phyloP scores from a whole-genome alignment of 2,888 invertebrate species.

The Pandemis cinnamomeana region DNA sequence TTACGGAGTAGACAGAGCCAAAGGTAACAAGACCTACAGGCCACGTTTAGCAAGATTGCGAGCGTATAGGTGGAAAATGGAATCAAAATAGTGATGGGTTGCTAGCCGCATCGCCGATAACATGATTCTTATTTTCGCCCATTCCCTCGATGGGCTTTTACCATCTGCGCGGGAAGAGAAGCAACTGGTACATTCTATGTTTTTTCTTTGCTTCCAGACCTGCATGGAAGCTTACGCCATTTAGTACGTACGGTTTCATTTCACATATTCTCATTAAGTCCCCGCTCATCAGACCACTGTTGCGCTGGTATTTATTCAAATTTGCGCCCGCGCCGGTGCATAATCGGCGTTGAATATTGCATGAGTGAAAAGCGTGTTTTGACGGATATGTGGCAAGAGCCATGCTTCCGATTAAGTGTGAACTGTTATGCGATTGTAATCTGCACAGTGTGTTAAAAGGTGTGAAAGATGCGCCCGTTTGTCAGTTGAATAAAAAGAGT shows the following conservation, averaged over 20 bases:
- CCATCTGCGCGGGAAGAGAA: too few species aligned
- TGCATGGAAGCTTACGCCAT: not conserved
- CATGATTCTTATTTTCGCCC: too few species aligned
- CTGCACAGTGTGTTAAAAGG: not conserved
- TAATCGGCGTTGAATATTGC: constrained; percentile 55
- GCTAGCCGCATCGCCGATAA: too few species aligned
- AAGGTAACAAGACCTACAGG: too few species aligned
- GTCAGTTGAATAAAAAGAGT: not conserved
- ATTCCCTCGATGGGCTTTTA: too few species aligned
- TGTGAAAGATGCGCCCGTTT: not conserved
- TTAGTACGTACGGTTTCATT: not conserved
- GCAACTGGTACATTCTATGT: too few species aligned
- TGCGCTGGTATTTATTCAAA: constrained; percentile 43
- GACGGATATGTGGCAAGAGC: constrained; percentile 34
- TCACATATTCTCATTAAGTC: constrained; percentile 7
- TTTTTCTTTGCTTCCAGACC: not conserved
- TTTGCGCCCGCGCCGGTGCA: constrained; percentile 29
- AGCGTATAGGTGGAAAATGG: too few species aligned
- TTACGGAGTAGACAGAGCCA: too few species aligned
- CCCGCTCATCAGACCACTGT: constrained; percentile 13
- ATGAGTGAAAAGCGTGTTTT: constrained; percentile 56
- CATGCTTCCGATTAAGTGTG: constrained; percentile 19
- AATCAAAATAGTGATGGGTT: too few species aligned
- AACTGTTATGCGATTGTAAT: constrained; percentile 1
- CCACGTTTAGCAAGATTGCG: too few species aligned